A percentile compares a stretch with the other conserved stretches of the same genome.
phyloP scores from a whole-genome alignment of 2,113 vertebrate genomes.

The Eretmochelys imbricata region DNA sequence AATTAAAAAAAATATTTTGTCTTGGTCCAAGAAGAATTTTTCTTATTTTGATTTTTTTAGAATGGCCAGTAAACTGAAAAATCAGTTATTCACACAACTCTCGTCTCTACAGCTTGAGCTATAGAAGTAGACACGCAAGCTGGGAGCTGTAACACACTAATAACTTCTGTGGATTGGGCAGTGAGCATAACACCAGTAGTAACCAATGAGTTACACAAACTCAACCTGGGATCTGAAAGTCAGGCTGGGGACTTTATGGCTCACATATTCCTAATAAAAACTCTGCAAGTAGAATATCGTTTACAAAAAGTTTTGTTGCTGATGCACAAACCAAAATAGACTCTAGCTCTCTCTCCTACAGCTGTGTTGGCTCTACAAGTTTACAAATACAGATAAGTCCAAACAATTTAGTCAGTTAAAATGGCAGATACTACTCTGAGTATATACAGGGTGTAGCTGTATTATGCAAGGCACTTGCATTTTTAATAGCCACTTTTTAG shows the following conservation, averaged over 20 bases:
- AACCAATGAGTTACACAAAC: background rate
- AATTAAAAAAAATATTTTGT: background rate
- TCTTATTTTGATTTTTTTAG: background rate
- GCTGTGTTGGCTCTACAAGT: background rate
- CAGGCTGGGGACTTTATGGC: background rate
- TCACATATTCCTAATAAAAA: background rate
- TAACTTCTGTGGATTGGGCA: accelerated
- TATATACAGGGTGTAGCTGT: background rate
- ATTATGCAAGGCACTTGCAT: background rate
- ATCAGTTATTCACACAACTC: background rate
- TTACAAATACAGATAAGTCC: background rate
- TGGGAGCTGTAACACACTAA: background rate
- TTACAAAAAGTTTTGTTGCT: background rate
- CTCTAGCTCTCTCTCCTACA: background rate
- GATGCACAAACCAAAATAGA: background rate
- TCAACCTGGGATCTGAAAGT: background rate
- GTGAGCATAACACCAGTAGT: background rate
- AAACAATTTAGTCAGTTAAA: background rate
- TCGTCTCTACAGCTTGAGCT: background rate
- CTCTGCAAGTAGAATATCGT: background rate
- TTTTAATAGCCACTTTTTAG: background rate
- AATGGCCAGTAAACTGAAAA: background rate
- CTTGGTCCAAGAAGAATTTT: background rate
- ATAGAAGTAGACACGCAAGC: background rate
- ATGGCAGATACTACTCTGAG: background rate